Percentiles rank a stretch among this genome's conserved stretches.
Conservation (phyloP, 2,888 invertebrate genomes). For the Morpho achilles region DNA sequence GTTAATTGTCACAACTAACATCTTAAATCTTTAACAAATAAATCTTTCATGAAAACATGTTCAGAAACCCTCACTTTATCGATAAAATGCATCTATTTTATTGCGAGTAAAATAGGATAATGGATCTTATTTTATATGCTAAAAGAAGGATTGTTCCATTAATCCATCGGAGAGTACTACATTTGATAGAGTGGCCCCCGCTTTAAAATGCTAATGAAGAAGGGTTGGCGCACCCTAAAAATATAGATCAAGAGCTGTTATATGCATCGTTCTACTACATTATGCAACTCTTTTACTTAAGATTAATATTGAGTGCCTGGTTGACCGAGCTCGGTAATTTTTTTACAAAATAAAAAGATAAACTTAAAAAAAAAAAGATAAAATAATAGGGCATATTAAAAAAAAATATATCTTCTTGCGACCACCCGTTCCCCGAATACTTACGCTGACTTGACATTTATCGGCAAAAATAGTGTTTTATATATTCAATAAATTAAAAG, state of each 20-base stretch:
- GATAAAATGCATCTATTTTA: slow-evolving; percentile 10
- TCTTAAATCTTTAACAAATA: too few species aligned
- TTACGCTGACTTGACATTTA: too few species aligned
- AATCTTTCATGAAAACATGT: slow-evolving; percentile 39
- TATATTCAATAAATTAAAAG: too few species aligned
- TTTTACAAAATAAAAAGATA: too few species aligned
- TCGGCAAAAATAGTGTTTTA: too few species aligned
- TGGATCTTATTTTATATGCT: slow-evolving; percentile 1
- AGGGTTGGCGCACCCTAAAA: slow-evolving; percentile 39
- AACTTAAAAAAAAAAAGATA: too few species aligned
- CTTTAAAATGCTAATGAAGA: slow-evolving; percentile 53
- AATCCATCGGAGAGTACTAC: slow-evolving; percentile 15
- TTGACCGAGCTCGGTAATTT: too few species aligned
- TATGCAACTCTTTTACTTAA: not conserved
- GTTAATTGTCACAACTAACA: too few species aligned
- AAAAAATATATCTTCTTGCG: too few species aligned
- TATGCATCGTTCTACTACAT: not conserved
- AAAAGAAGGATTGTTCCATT: slow-evolving; percentile 12
- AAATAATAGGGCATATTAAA: too few species aligned
- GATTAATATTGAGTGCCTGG: too few species aligned
- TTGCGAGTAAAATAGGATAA: slow-evolving; percentile 5
- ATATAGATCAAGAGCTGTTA: slow-evolving; percentile 30
- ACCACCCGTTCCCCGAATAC: too few species aligned
- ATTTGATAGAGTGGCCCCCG: slow-evolving; percentile 41
- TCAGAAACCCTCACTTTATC: slow-evolving; percentile 19